Evolutionary conservation across 53 echinoderm and acorn worm species (phyloP).

Genomic region (Paracentrotus lividus): DNA sequence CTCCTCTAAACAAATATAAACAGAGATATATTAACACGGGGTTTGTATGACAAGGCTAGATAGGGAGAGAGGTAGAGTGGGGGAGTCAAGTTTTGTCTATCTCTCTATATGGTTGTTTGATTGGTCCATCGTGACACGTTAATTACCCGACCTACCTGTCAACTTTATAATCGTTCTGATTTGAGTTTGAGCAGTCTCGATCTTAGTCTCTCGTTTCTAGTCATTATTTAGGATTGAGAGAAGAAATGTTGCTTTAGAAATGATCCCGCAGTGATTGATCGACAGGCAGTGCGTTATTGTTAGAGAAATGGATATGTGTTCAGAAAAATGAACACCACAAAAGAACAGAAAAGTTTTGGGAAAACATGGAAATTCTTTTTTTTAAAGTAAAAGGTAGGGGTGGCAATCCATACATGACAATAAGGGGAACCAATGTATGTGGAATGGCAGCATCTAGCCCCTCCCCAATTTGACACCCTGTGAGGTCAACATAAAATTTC

Average conservation of each 20-base stretch:
- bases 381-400: not conserved
- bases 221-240: not conserved
- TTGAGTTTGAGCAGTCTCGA: constrained; percentile 66
- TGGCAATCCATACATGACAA: not conserved
- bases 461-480: not conserved
- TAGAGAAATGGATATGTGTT: not conserved
- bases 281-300: too few relatives aligned
- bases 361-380: not conserved
- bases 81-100: constrained; percentile 18
- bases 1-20: constrained; percentile 76
- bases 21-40: constrained; percentile 73
- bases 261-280: not conserved
- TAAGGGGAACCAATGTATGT: not conserved
- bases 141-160: constrained; percentile 67
- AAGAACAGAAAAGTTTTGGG: not conserved
- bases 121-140: constrained; percentile 69
- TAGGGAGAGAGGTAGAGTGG: constrained; percentile 30
- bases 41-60: constrained; percentile 66
- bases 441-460: not conserved
- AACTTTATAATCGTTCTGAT: constrained; percentile 68
- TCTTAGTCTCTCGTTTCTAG: constrained; percentile 36
- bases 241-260: not conserved
- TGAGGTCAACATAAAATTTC: not conserved
- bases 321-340: too few relatives aligned
- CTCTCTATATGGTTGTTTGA: constrained; percentile 58